These are phyloP conservation scores for Musca domestica DNA, from an alignment of 1,140 invertebrate genomes.

Conservation along the genomic window DNA sequence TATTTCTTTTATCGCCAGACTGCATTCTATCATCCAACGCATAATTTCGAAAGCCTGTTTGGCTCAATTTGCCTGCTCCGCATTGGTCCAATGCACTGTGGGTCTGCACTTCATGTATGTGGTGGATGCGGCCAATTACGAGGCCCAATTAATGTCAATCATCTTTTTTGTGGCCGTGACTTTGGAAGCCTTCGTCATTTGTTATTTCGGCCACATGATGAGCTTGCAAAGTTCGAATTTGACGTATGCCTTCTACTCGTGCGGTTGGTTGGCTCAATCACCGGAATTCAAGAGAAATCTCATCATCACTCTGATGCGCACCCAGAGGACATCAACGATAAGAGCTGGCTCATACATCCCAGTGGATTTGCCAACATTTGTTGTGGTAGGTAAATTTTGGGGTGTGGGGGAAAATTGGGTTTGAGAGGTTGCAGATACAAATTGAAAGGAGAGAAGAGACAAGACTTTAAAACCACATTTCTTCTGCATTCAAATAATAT, in stretches of 20 bases:
- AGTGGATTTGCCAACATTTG: constrained; percentile 41
- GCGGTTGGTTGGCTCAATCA: constrained; percentile 43
- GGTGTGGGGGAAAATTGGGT: constrained; percentile 24
- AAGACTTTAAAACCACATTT: no score
- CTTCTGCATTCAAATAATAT: no score
- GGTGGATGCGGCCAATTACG: constrained; percentile 34
- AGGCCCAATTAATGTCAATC: constrained; percentile 38
- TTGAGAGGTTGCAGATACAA: no score
- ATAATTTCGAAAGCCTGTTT: constrained; percentile 40
- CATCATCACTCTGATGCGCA: constrained; percentile 35
- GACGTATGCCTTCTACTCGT: constrained; percentile 41
- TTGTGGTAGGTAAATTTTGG: constrained; percentile 24
- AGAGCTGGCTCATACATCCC: constrained; percentile 38
- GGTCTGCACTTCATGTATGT: constrained; percentile 43
- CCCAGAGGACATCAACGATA: constrained; percentile 32
- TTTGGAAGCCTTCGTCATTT: constrained; percentile 43
- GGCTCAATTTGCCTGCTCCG: constrained; percentile 42
- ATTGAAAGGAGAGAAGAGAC: no score
- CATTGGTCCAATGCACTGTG: constrained; percentile 42
- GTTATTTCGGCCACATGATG: constrained; percentile 43
- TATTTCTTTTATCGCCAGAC: constrained; percentile 7
- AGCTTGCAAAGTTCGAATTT: constrained; percentile 35
- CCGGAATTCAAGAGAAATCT: constrained; percentile 33
- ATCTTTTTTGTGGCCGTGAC: constrained; percentile 45
- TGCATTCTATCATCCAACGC: constrained; percentile 37